phyloP scores from a whole-genome alignment of 1,140 invertebrate genomes.

The Cepaea nemoralis region DNA sequence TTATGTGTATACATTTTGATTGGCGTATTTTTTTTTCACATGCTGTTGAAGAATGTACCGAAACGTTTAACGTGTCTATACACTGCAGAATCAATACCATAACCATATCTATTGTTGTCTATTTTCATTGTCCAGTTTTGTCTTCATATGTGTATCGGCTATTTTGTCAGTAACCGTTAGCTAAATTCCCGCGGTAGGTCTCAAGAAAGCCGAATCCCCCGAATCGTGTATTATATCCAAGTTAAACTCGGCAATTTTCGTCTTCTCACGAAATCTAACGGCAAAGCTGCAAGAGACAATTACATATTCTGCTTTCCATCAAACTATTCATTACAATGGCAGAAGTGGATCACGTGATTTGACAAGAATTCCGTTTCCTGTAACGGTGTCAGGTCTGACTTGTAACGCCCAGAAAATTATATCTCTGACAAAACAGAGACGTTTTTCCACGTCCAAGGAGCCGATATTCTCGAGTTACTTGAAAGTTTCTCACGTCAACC shows the following conservation, averaged over 20 bases:
- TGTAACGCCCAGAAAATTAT: slow-evolving; percentile 27
- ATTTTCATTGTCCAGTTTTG: background rate
- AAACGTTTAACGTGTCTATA: too few relatives aligned
- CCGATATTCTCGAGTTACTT: slow-evolving; percentile 2
- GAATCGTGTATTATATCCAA: background rate
- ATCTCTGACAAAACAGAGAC: background rate
- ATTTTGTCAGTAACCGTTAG: background rate
- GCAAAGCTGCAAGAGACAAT: background rate
- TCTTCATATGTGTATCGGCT: background rate
- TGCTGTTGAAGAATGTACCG: too few relatives aligned
- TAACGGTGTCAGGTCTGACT: slow-evolving; percentile 23
- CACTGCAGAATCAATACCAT: too few relatives aligned
- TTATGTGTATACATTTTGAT: too few relatives aligned
- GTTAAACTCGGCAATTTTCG: slow-evolving; percentile 2
- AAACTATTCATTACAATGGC: background rate
- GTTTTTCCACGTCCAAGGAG: slow-evolving; percentile 7
- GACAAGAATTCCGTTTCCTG: slow-evolving; percentile 17
- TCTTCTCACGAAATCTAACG: background rate
- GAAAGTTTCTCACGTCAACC: slow-evolving; percentile 22
- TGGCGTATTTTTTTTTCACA: too few relatives aligned
- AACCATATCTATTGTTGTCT: too few relatives aligned
- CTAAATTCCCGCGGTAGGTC: background rate
- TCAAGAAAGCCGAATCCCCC: background rate
- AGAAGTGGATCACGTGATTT: slow-evolving; percentile 13
- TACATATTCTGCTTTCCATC: slow-evolving; percentile 9